Conservation (phyloP, 2,797 vertebrate genomes). For the Scleropages formosus region DNA sequence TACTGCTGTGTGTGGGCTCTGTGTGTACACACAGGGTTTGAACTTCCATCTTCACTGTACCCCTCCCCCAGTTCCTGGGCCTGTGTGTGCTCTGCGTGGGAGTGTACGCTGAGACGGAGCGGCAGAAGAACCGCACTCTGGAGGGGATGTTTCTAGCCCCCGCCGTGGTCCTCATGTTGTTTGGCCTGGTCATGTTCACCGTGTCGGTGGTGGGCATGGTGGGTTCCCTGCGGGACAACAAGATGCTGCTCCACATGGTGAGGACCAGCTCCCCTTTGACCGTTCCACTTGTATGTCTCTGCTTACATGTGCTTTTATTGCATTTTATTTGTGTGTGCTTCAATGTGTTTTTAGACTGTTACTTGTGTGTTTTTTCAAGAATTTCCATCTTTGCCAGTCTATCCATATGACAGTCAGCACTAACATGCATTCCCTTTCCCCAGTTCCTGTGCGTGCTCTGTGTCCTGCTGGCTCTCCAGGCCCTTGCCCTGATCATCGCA, state of each 20-base stretch:
- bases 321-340: neutral
- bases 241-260: constrained; percentile 79
- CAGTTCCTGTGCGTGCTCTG: constrained; percentile 88
- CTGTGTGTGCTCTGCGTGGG: constrained; percentile 80
- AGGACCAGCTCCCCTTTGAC: constrained; percentile 31
- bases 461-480: constrained; percentile 76
- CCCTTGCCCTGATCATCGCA: constrained; percentile 71
- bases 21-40: too few species aligned
- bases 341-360: neutral
- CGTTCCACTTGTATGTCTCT: neutral
- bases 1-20: too few species aligned
- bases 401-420: neutral
- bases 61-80: constrained; percentile 70
- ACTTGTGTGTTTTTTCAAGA: neutral
- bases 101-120: constrained; percentile 83
- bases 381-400: neutral
- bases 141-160: constrained; percentile 87
- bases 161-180: constrained; percentile 81
- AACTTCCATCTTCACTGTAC: neutral
- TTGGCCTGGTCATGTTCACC: constrained; percentile 81
- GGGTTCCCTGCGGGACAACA: constrained; percentile 86
- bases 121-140: constrained; percentile 82
- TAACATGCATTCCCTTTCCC: neutral
- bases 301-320: too few species aligned
- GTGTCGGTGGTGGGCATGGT: constrained; percentile 85